Base-by-base conservation (phyloP, 2,797 vertebrate genomes). In the Hoplostethus atlanticus region DNA sequence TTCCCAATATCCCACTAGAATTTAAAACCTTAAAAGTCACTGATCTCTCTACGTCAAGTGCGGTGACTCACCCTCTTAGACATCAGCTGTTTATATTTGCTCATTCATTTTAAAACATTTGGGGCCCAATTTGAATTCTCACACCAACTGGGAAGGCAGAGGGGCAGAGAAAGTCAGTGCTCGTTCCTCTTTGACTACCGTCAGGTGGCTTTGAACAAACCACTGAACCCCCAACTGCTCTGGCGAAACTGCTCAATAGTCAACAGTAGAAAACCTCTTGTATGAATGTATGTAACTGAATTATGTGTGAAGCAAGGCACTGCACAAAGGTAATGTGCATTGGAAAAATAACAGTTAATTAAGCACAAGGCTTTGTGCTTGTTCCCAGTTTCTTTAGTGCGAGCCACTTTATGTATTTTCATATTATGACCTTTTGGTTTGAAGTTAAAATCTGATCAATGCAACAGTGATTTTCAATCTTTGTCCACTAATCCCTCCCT, bases 151-250 rank as follows among this genome's bases (percentile, higher is more conserved):
- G 68, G 66, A 70, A 68, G 21, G 21, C 21, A 21, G 21, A 21
- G 21, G 21, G 70, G 58, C 56, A 47, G 53, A 56, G 55, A 64
- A 25, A 61, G 64, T 71, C 38, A 53, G 80, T 80, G 61, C 60
- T 67, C 40, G 38, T 65, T 25, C 42, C 64, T 36, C 54, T 42
- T 9, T 81, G 65, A 67, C 66, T 63, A 16, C 73, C 3, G 25
- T 65, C 72, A 86, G 87, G 90, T 89, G 83, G 89, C 87, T 79
- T 84, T 84, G 71, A 83, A 61, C 38, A 46, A 79, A 38, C 62
- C 44, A 17, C 64, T 55, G 60, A 79, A 59, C 28, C 38, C 15
- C 51, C 51, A 44, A 71, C 68, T 69, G 28, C 28, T 28, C 28
- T 28, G 28, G 28, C 2, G 28, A 28, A 28, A 28, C 28, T 28